Base-by-base conservation (phyloP, 2,797 vertebrate species). In the Zalophus californianus region DNA sequence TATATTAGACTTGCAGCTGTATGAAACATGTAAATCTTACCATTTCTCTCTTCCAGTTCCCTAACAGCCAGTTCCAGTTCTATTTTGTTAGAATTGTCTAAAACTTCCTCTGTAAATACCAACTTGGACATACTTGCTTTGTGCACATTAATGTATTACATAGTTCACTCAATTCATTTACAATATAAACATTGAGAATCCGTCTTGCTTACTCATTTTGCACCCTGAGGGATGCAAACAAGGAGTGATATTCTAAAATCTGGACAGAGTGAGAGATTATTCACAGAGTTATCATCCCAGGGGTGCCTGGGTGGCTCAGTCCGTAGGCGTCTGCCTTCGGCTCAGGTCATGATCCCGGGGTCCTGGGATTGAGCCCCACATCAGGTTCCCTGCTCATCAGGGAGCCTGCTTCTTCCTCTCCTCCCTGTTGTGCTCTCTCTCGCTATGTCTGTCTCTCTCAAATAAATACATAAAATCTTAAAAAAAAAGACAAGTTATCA, bases 141-240 rank as follows among this genome's bases (percentile, higher is more conserved):
- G 52, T 52, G 15, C 73, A 56, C 62, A 72, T 58, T 80, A 82
- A 58, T 54, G 44, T 73, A 13, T 60, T 70, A 35, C 6, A 21
- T 89, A 32, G 70, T 83, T 87, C 23, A 70, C 20, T 64, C 54
- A 12, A n/a, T 25, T 80, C 32, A 62, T 80, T 89, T 82, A 62
- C 2, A 54, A 87, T 94, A 60, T 64, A 92, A 96, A 62, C 83
- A 84, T 16, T 91, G 23, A 96, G 56, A 90, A 29, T 78, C 10
- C 83, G 60, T 27, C 32, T 44, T 73, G 44, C 21, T 68, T 89
- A 25, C 5, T 91, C 66, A 85, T 91, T 44, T 92, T 79, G 23
- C 9, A 85, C 4, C 16, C 41, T 56, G 20, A 58, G 27, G 13
- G 44, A 80, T 64, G 15, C 32, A 94, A 82, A 80, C 0, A 62